Evolutionary conservation across 2,888 invertebrate species (phyloP).

Genomic region (Polyploca ridens): DNA sequence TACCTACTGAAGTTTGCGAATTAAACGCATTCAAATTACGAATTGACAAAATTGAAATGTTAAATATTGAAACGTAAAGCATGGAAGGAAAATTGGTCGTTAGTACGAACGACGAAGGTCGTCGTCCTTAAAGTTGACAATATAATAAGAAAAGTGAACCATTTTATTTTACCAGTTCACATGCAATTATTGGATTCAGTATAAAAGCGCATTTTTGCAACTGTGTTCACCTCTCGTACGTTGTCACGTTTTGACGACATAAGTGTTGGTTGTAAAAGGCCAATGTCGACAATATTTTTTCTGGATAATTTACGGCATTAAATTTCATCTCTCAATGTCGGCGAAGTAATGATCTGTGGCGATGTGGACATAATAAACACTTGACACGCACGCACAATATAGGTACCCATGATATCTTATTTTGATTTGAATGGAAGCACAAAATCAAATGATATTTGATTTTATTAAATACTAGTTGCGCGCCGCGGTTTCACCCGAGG

Average conservation of each 20-base stretch:
- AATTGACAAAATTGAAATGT: background rate
- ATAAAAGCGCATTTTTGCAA: slow-evolving; percentile 43
- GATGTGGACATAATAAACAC: slow-evolving; percentile 48
- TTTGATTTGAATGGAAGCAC: background rate
- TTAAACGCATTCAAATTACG: background rate
- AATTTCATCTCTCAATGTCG: slow-evolving; percentile 51
- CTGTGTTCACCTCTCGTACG: slow-evolving; percentile 42
- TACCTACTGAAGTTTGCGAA: too few species aligned
- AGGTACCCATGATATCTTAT: background rate
- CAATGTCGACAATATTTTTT: slow-evolving; percentile 57
- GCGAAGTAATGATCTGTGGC: slow-evolving; percentile 16
- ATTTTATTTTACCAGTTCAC: slow-evolving; percentile 10
- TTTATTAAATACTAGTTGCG: too few species aligned
- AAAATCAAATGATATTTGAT: too few species aligned
- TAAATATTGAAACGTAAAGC: background rate
- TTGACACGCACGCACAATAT: slow-evolving; percentile 48
- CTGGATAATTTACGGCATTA: slow-evolving; percentile 53
- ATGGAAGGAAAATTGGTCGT: background rate
- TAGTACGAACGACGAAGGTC: background rate
- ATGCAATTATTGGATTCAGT: slow-evolving; percentile 36
- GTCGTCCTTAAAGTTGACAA: background rate
- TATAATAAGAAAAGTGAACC: background rate
- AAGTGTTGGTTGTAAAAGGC: slow-evolving; percentile 55
- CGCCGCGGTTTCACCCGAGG: too few species aligned
- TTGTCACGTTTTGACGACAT: slow-evolving; percentile 52